A percentile compares a stretch with the other conserved stretches of the same genome.
phyloP scores from a whole-genome alignment of 1,140 invertebrate genomes.

The Anadara kagoshimensis region DNA sequence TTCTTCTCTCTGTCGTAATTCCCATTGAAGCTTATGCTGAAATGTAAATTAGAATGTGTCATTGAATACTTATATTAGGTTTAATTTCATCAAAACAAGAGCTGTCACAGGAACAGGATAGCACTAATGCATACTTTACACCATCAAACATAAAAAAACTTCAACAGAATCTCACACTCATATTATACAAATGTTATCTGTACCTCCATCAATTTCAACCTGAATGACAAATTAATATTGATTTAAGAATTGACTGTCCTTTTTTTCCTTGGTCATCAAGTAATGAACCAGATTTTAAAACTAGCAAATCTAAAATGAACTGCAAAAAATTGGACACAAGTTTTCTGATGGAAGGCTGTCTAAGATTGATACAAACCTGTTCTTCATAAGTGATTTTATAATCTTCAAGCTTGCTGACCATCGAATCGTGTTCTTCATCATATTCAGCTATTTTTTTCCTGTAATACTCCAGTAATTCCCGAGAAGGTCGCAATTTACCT shows the following conservation, averaged over 20 bases:
- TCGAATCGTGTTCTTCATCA: slow-evolving; percentile 71
- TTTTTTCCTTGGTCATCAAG: too few species aligned
- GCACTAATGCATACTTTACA: background rate
- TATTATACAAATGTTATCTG: background rate
- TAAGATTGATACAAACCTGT: slow-evolving; percentile 53
- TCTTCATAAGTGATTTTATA: slow-evolving; percentile 72
- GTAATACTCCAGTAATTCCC: slow-evolving; percentile 73
- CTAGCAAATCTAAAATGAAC: too few species aligned
- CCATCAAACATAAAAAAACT: background rate
- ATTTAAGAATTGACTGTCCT: too few species aligned
- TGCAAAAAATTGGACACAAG: background rate
- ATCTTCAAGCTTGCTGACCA: slow-evolving; percentile 69
- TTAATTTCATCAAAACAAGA: too few species aligned
- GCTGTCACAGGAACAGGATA: background rate
- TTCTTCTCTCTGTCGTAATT: slow-evolving; percentile 71
- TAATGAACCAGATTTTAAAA: too few species aligned
- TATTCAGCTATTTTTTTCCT: slow-evolving; percentile 74
- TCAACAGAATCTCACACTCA: background rate
- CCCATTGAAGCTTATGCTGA: slow-evolving; percentile 72
- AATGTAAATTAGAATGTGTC: slow-evolving; percentile 5
- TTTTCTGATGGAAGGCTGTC: background rate
- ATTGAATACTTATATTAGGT: background rate
- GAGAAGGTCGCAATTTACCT: slow-evolving; percentile 72
- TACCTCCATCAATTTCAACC: too few species aligned
- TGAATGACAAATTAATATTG: too few species aligned